A percentile compares a stretch with the other conserved stretches of the same genome.
Evolutionary conservation across 2,113 vertebrate genomes (phyloP).

Genomic region (Equus quagga): DNA sequence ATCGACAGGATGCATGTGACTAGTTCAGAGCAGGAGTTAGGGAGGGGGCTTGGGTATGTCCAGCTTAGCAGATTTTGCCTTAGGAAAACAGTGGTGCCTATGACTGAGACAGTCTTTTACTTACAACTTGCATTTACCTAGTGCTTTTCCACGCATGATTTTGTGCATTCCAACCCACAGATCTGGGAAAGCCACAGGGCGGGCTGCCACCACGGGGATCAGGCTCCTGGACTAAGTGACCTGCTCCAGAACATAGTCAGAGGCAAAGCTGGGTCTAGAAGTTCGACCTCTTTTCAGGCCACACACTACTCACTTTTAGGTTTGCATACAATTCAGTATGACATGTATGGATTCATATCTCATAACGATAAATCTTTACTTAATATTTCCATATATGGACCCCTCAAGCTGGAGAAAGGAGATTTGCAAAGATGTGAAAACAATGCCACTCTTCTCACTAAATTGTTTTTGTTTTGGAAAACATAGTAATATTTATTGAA

Average conservation of each 20-base stretch:
- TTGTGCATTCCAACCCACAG: neutral
- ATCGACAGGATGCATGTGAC: rapidly evolving
- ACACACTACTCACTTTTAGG: no score
- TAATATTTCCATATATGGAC: neutral
- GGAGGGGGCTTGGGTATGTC: neutral
- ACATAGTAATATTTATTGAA: neutral
- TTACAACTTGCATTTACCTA: neutral
- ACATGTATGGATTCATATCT: no score
- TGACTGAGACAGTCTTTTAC: neutral
- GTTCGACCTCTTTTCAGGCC: neutral
- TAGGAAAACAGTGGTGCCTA: neutral
- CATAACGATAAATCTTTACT: neutral
- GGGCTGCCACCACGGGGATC: neutral
- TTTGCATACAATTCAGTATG: neutral
- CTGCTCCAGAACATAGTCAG: neutral
- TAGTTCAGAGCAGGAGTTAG: rapidly evolving
- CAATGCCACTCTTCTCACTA: neutral
- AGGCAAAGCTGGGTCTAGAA: neutral
- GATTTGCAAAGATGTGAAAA: neutral
- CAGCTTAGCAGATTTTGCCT: neutral
- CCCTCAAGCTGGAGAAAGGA: neutral
- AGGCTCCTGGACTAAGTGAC: no score
- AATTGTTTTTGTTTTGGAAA: neutral
- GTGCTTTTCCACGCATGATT: neutral
- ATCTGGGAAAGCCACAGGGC: rapidly evolving